phyloP scores from a whole-genome alignment of 2,888 invertebrate species.

The Epistrophella euchroma region DNA sequence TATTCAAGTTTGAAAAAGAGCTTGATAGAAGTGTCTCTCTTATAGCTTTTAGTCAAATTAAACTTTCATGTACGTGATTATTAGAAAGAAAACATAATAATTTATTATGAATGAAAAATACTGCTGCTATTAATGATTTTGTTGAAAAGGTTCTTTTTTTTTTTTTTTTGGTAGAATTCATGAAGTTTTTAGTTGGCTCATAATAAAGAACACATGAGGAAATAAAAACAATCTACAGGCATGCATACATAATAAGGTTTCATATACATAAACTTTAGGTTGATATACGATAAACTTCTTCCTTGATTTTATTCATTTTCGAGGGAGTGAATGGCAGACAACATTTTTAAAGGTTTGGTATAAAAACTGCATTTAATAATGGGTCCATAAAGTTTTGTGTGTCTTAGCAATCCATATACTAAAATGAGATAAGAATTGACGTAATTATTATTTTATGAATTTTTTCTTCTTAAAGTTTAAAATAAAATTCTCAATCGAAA shows the following conservation, averaged over 20 bases:
- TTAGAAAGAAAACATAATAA: neutral
- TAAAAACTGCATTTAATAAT: neutral
- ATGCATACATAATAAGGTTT: neutral
- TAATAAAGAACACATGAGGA: neutral
- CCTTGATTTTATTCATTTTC: neutral
- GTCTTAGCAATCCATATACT: too few relatives aligned
- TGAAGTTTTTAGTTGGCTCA: neutral
- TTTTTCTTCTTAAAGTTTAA: neutral
- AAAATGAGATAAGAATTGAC: too few relatives aligned
- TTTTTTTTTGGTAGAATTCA: neutral
- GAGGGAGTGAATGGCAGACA: neutral
- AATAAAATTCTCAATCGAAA: neutral
- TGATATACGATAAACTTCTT: neutral
- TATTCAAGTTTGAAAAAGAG: too few relatives aligned
- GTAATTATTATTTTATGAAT: too few relatives aligned
- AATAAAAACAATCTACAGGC: neutral
- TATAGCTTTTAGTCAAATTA: neutral
- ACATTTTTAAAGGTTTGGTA: neutral
- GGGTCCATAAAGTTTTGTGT: too few relatives aligned
- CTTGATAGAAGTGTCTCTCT: too few relatives aligned
- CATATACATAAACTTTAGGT: neutral
- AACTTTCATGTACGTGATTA: neutral
- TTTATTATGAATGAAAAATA: slow-evolving; percentile 10
- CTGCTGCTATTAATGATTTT: neutral
- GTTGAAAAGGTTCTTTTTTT: too few relatives aligned